phyloP scores from a whole-genome alignment of 2,113 vertebrate genomes.

The Vidua macroura region DNA sequence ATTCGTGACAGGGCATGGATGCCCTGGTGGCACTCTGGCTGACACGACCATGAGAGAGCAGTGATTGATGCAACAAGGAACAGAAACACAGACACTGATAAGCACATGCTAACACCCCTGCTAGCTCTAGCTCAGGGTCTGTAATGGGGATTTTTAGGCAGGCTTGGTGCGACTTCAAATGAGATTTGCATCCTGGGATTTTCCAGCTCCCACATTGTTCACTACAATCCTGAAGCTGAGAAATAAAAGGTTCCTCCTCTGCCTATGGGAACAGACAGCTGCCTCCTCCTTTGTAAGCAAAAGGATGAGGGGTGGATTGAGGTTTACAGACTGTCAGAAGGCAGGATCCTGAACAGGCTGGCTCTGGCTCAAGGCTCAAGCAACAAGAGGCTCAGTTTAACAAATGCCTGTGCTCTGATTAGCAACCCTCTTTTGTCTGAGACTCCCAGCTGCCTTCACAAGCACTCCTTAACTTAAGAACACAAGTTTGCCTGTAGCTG shows the following conservation, averaged over 20 bases:
- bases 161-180: not conserved
- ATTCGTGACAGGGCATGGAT: not conserved
- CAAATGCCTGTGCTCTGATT: not conserved
- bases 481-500: not conserved
- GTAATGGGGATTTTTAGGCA: not conserved
- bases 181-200: not conserved
- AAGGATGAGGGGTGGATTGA: not conserved
- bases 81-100: not conserved
- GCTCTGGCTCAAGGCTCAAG: not conserved
- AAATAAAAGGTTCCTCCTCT: constrained; percentile 5
- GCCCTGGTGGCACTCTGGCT: not conserved
- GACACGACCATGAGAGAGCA: not conserved
- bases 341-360: not conserved
- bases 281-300: not conserved
- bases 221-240: not conserved
- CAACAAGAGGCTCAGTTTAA: not conserved
- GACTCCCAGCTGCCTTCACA: not conserved
- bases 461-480: not conserved
- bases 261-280: not conserved
- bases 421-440: not conserved
- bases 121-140: not conserved
- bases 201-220: not conserved
- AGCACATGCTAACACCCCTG: not conserved
- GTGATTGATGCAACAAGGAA: not conserved
- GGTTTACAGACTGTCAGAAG: not conserved